These are phyloP conservation scores for Hypothenemus hampei DNA, from an alignment of 1,140 invertebrate species.

Conservation along the genomic window DNA sequence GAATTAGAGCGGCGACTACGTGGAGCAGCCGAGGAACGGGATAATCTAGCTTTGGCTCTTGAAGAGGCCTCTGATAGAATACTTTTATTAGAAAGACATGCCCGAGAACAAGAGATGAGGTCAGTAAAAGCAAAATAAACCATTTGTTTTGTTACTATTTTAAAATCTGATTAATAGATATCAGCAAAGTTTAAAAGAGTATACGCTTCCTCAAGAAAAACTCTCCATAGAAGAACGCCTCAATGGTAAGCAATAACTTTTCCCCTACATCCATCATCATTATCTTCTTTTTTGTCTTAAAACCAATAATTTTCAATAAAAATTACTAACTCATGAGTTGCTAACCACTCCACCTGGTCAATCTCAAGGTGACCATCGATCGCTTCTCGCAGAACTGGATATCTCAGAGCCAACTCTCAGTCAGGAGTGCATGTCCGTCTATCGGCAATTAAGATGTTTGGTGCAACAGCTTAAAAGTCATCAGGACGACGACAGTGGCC, in stretches of 20 bases:
- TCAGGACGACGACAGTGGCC: constrained; percentile 60
- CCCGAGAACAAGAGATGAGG: constrained; percentile 69
- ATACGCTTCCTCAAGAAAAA: constrained; percentile 56
- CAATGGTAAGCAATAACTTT: constrained; percentile 43
- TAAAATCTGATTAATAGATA: constrained; percentile 35
- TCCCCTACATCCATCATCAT: background rate
- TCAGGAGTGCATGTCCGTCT: constrained; percentile 58
- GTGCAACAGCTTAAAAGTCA: constrained; percentile 65
- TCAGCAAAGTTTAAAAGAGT: constrained; percentile 57
- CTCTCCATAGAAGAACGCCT: constrained; percentile 58
- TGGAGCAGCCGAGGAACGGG: constrained; percentile 68
- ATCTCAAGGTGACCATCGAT: constrained; percentile 45
- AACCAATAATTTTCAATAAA: background rate
- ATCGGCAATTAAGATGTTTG: constrained; percentile 62
- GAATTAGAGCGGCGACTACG: constrained; percentile 79
- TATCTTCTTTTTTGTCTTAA: background rate
- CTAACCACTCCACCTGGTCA: constrained; percentile 9
- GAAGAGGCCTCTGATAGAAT: constrained; percentile 89
- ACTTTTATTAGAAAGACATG: constrained; percentile 73
- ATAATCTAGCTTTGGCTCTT: constrained; percentile 67
- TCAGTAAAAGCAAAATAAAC: constrained; percentile 34
- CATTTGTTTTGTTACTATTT: background rate
- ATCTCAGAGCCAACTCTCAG: constrained; percentile 61
- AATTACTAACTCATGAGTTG: constrained; percentile 24
- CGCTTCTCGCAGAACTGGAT: constrained; percentile 72